Base-by-base conservation (phyloP, 2,113 vertebrate species). In the Apaloderma vittatum region DNA sequence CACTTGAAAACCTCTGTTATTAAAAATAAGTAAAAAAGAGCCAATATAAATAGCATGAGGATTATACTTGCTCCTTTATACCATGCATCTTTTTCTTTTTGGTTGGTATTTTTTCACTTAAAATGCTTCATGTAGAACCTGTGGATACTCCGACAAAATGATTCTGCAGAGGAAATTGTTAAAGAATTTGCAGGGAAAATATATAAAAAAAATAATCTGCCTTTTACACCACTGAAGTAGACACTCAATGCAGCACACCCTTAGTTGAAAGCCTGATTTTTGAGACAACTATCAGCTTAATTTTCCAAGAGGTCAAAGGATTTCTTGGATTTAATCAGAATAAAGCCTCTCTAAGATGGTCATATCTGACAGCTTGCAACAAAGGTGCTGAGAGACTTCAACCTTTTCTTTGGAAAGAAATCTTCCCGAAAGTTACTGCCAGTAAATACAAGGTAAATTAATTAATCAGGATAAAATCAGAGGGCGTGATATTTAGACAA, bases 131-230 rank as follows among this genome's bases (percentile, higher is more conserved):
- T 7, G 21, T 20, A 20, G n/a, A 49, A 49, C 27, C 27, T 37
- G 58, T 8, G 34, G 16, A 24, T 15, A 11, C 27, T 6, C 34
- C 46, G 32, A 36, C 1, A 2, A 62, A 51, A 19, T 0, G 5
- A 62, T 32, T 14, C 14, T 8, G 22, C 16, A 40, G 59, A 63
- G 36, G 16, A 78, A 40, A 68, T 9, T 7, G 3, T 8, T 15
- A 36, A 26, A 68, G 27, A 48, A 46, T 49, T 68, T 26, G 27
- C 16, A 15, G n/a, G 20, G 26, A 48, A 57, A 37, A 32, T 36
- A 24, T n/a, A n/a, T n/a, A n/a, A 15, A 37, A 37, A 58, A 15
- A 8, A 32, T 12, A 8, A 16, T 9, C 22, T 5, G 3, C 65
- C 54, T 20, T 58, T 81, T 49, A 19, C 54, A 18, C 9, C 43